Evolutionary conservation across 1,140 invertebrate genomes (phyloP).

Genomic region (Zaprionus nigranus): DNA sequence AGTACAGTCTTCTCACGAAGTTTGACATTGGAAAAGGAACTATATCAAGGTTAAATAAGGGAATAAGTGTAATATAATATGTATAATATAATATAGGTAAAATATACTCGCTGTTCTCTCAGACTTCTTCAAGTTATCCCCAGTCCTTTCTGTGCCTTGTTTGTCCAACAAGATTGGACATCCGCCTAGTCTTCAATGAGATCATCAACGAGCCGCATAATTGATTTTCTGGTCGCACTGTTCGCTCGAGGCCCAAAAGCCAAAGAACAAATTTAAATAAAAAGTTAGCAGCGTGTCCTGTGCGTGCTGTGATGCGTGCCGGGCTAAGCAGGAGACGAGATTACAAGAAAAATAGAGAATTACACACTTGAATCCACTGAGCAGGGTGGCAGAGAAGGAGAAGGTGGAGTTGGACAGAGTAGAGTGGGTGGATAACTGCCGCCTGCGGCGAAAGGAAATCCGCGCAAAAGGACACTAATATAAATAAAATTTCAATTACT

Average conservation of each 20-base stretch:
- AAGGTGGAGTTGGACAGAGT: background rate
- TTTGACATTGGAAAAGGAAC: background rate
- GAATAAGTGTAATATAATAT: too few species aligned
- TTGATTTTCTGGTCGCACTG: conserved; percentile 59
- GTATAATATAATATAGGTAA: too few species aligned
- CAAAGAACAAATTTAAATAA: conserved; percentile 70
- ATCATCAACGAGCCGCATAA: conserved; percentile 69
- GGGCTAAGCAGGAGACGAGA: conserved; percentile 36
- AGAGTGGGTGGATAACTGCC: conserved; percentile 39
- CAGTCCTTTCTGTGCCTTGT: background rate
- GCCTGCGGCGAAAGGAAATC: conserved; percentile 70
- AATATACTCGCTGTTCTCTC: too few species aligned
- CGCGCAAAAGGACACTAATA: conserved; percentile 76
- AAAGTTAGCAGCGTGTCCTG: conserved; percentile 53
- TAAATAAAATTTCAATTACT: conserved; percentile 85
- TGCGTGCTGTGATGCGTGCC: conserved; percentile 44
- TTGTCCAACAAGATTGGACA: background rate
- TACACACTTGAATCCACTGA: conserved; percentile 70
- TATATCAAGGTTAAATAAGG: background rate
- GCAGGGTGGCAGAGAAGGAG: background rate
- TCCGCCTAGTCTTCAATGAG: conserved; percentile 25
- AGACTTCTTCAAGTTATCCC: too few species aligned
- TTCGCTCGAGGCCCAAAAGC: conserved; percentile 8
- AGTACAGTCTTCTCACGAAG: background rate
- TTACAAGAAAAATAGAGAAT: conserved; percentile 67